A percentile compares a stretch with the other conserved stretches of the same genome.
Evolutionary conservation across 64 coral and sea anemone species (phyloP).

Genomic region (Dendronephthya gigantea): DNA sequence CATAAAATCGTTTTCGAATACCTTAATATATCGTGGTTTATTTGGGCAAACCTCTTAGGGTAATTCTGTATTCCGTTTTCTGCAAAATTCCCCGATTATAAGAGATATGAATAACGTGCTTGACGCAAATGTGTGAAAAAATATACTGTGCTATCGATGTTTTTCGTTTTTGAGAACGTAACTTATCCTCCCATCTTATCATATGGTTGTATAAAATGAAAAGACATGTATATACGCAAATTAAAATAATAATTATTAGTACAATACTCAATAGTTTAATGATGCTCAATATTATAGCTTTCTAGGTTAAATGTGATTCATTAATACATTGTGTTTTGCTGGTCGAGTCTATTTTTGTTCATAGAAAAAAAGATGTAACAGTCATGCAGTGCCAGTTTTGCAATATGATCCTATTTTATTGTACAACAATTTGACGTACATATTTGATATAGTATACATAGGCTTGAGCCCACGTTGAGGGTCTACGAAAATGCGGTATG

Average conservation of each 20-base stretch:
- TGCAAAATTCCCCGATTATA: slow-evolving; percentile 7
- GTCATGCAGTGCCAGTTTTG: too few species aligned
- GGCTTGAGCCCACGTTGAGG: too few species aligned
- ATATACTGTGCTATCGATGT: neutral
- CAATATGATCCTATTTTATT: too few species aligned
- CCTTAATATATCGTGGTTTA: neutral
- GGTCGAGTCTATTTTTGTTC: too few species aligned
- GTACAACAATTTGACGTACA: too few species aligned
- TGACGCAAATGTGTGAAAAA: too few species aligned
- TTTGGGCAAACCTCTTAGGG: neutral
- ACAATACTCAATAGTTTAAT: neutral
- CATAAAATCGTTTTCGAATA: slow-evolving; percentile 5
- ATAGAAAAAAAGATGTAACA: too few species aligned
- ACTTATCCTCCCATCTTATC: neutral
- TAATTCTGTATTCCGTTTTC: neutral
- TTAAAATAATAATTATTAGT: neutral
- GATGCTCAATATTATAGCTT: neutral
- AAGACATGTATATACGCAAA: neutral
- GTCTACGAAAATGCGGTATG: too few species aligned
- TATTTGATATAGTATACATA: too few species aligned
- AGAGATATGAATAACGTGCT: neutral
- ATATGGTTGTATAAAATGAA: slow-evolving; percentile 3
- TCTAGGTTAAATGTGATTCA: too few species aligned
- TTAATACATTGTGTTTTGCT: too few species aligned
- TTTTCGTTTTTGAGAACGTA: neutral